Evolutionary conservation across 2,888 invertebrate genomes (phyloP), one percentile per base, ranked within the genome.

Genomic region (Tridacna crocea): DNA sequence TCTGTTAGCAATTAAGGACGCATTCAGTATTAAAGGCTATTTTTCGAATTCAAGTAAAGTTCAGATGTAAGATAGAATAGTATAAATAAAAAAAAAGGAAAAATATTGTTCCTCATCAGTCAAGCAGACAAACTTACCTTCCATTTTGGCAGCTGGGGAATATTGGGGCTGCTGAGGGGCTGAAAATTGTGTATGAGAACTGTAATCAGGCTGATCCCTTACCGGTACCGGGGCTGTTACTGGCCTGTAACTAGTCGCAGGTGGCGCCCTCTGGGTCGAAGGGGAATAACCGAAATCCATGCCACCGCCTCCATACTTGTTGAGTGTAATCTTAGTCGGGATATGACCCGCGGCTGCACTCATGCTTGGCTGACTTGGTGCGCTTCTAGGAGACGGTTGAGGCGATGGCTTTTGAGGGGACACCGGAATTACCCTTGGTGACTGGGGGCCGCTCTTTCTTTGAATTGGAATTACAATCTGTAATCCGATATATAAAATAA

Each of bases 291-390:
- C 92, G 77, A 90, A 91, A 60, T 88, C 84, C 11, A 88, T 87
- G 0, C 85, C 87, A 24, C 92, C 91, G n/a, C 92, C 92, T 70
- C 92, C 92, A 80, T 88, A 88, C 66, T 89, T 90, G 76, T 84
- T 88, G 73, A 89, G 78, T 13, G 88, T 90, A n/a, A 90, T 80
- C 81, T 91, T 92, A 70, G 83, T 90, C 22, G 91, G 92, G 72
- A 87, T 87, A 82, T 88, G 88, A 17, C 90, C 91, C 19, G 88
- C 86, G 36, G 77, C 75, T 27, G 77, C 63, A n/a, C 63, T 51
- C 24, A 65, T 73, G 47, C 24, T 74, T 36, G 77, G 77, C 17
- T 76, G 61, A 26, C 80, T 78, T 51, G 72, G 24, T 47, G 77
- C 77, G 19, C 46, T 61, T 51, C 79, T 79, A 11, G 86, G 80